Percentiles rank a stretch among this genome's conserved stretches.
These are phyloP conservation scores for Drosophila navojoa DNA, from an alignment of 1,140 invertebrate genomes.

Conservation along the genomic window DNA sequence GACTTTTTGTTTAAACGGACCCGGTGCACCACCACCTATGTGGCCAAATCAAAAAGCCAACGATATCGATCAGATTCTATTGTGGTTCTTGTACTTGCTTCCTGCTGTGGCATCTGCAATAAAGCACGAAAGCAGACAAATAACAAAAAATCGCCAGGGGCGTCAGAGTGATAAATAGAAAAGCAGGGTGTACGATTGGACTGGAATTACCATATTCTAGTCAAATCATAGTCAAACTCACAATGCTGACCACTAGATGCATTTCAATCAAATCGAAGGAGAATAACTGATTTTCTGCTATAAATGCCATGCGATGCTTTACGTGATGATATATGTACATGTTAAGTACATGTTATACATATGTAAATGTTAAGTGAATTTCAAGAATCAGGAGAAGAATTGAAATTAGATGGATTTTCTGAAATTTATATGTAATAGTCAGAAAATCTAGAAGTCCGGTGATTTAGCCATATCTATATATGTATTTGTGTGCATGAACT, in stretches of 20 bases:
- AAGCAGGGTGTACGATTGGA: constrained; percentile 10
- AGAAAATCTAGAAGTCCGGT: too few relatives aligned
- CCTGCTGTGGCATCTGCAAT: constrained; percentile 46
- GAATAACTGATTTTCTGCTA: constrained; percentile 55
- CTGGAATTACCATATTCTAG: constrained; percentile 77
- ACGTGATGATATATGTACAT: constrained; percentile 19
- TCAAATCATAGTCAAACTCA: constrained; percentile 77
- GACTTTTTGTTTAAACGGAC: constrained; percentile 49
- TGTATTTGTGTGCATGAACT: too few relatives aligned
- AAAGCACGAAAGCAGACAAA: constrained; percentile 43
- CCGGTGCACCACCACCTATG: constrained; percentile 33
- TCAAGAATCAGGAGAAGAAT: too few relatives aligned
- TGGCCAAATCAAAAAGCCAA: constrained; percentile 36
- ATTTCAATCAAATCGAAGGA: constrained; percentile 73
- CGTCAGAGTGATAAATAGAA: constrained; percentile 35
- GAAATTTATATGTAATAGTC: too few relatives aligned
- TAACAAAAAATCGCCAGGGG: constrained; percentile 14
- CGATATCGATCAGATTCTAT: constrained; percentile 12
- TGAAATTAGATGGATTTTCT: too few relatives aligned
- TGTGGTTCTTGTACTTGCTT: constrained; percentile 18
- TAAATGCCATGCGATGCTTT: constrained; percentile 41
- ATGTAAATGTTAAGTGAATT: too few relatives aligned
- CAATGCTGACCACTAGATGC: constrained; percentile 58
- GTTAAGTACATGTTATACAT: too few relatives aligned
- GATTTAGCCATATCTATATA: too few relatives aligned